Evolutionary conservation across 2,797 vertebrate species (phyloP).

Genomic region (Tympanoctomys barrerae): DNA sequence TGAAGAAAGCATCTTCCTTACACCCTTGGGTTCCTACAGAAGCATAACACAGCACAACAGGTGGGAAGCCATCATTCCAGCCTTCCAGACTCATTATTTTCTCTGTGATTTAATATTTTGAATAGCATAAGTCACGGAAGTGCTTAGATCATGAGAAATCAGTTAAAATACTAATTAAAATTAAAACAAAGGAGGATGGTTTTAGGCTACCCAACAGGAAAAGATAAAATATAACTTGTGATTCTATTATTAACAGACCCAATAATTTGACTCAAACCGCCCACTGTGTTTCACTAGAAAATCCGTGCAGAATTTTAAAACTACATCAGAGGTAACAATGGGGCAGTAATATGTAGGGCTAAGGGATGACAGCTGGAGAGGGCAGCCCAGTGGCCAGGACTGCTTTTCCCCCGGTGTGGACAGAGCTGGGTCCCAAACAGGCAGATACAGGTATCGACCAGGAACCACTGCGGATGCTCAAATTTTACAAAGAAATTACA

Average conservation of each 20-base stretch:
- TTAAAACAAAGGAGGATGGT: neutral
- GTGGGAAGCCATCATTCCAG: neutral
- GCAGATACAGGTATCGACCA: neutral
- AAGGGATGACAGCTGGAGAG: neutral
- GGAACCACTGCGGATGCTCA: neutral
- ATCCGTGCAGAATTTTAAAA: neutral
- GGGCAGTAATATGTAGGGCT: neutral
- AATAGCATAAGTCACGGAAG: constrained; percentile 3
- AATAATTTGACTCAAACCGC: constrained; percentile 1
- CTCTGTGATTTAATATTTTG: constrained; percentile 1
- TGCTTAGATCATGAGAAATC: neutral
- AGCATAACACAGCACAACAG: neutral
- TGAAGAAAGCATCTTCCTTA: neutral
- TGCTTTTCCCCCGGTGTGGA: neutral
- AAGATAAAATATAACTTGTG: neutral
- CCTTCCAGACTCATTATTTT: neutral
- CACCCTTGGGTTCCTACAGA: neutral
- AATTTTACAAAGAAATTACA: neutral
- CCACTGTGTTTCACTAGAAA: neutral
- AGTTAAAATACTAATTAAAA: constrained; percentile 43
- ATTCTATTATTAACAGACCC: neutral
- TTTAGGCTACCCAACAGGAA: neutral
- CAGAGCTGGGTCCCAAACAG: neutral
- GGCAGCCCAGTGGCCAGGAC: neutral
- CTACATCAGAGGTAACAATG: neutral